Conservation (phyloP, 1,140 invertebrate genomes). For the Halesus radiatus region DNA sequence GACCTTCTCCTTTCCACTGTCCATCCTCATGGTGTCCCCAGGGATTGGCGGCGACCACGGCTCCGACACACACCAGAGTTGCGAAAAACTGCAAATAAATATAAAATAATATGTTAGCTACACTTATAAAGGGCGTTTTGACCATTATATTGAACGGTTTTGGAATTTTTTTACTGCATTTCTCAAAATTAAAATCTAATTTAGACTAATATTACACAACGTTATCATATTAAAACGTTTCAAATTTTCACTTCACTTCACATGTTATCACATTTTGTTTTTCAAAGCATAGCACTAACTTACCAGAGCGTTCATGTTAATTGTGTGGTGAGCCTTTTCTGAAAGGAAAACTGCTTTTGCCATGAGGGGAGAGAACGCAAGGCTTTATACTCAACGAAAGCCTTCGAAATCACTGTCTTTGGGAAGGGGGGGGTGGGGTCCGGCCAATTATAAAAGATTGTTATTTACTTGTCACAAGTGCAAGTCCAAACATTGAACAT, state of each 20-base stretch:
- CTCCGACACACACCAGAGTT: conserved; percentile 43
- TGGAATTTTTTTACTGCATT: too few species aligned
- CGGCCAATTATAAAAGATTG: too few species aligned
- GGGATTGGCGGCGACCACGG: conserved; percentile 59
- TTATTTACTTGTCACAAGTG: too few species aligned
- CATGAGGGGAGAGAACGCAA: not conserved
- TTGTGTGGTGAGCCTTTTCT: conserved; percentile 24
- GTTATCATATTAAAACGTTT: too few species aligned
- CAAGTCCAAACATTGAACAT: too few species aligned
- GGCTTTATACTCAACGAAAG: not conserved
- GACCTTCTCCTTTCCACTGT: conserved; percentile 59
- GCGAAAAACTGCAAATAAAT: conserved; percentile 44
- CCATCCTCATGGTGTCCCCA: conserved; percentile 67
- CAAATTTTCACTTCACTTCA: too few species aligned
- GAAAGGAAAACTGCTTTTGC: conserved; percentile 19
- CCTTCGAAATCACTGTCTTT: not conserved
- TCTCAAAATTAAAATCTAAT: too few species aligned
- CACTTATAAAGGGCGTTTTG: too few species aligned
- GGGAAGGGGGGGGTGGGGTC: not conserved
- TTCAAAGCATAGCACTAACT: not conserved
- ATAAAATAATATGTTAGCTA: too few species aligned
- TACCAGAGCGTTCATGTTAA: conserved; percentile 10
- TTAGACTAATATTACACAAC: too few species aligned
- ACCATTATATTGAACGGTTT: too few species aligned
- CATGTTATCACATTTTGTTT: too few species aligned